Percentiles rank a stretch among this genome's conserved stretches.
Evolutionary conservation across 2,797 vertebrate species (phyloP).

Genomic region (Vipera ursinii): DNA sequence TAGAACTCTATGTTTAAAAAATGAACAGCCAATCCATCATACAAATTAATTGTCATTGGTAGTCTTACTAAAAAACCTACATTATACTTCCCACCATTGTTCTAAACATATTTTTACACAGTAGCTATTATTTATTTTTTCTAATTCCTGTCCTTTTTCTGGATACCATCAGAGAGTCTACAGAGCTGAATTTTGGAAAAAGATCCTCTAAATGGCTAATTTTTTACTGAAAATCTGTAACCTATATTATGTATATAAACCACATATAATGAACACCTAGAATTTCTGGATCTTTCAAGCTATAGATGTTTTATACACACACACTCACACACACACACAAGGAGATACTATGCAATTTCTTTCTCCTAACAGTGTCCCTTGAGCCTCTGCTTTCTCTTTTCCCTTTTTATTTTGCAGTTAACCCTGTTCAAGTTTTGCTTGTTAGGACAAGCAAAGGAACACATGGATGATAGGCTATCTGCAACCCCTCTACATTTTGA

Average conservation of each 20-base stretch:
- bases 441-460: neutral
- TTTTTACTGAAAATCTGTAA: neutral
- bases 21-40: constrained; percentile 17
- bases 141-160: neutral
- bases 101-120: neutral
- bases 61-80: neutral
- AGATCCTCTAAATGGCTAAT: neutral
- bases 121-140: neutral
- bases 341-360: neutral
- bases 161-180: neutral
- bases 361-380: neutral
- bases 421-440: neutral
- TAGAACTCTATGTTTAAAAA: constrained; percentile 19
- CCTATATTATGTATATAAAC: neutral
- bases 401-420: neutral
- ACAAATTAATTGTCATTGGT: constrained; percentile 16
- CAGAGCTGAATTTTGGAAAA: neutral
- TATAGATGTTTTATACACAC: neutral
- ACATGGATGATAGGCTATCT: neutral
- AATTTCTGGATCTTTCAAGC: neutral
- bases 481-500: neutral
- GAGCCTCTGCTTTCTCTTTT: neutral
- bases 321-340: neutral
- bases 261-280: neutral
- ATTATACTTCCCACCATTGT: neutral